Conservation (phyloP, 2,888 invertebrate species). For the Tinea pellionella region DNA sequence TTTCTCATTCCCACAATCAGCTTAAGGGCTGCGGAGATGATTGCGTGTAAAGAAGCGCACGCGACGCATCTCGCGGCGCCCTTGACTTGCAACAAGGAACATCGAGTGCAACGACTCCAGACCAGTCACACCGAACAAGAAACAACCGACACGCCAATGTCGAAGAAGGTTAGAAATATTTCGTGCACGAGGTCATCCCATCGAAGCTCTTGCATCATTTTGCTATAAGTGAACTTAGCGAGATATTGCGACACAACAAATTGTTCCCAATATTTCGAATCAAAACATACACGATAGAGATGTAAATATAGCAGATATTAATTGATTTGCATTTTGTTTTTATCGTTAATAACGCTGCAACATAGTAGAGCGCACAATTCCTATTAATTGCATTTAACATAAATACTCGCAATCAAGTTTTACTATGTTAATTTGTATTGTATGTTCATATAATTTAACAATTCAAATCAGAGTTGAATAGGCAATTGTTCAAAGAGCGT, state of each 20-base stretch:
- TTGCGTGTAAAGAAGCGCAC: constrained; percentile 29
- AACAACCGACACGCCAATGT: background rate
- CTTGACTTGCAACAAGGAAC: constrained; percentile 45
- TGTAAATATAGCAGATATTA: background rate
- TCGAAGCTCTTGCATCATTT: background rate
- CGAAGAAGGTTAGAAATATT: background rate
- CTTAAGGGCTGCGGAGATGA: constrained; percentile 20
- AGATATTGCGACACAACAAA: background rate
- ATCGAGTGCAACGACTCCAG: constrained; percentile 40
- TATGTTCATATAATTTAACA: background rate
- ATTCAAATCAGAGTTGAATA: constrained; percentile 1
- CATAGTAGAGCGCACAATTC: background rate
- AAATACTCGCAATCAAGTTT: background rate
- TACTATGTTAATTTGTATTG: background rate
- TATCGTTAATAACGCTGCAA: background rate
- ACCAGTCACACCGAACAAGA: background rate
- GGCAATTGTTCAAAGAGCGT: background rate
- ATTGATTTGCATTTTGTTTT: background rate
- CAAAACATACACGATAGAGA: too few species aligned
- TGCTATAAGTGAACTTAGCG: background rate
- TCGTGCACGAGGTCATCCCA: background rate
- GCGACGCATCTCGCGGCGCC: constrained; percentile 33
- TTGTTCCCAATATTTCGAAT: background rate
- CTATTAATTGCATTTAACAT: background rate
- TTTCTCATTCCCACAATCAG: constrained; percentile 18